Conservation (phyloP, 2,888 invertebrate species). For the Dendrolimus houi region DNA sequence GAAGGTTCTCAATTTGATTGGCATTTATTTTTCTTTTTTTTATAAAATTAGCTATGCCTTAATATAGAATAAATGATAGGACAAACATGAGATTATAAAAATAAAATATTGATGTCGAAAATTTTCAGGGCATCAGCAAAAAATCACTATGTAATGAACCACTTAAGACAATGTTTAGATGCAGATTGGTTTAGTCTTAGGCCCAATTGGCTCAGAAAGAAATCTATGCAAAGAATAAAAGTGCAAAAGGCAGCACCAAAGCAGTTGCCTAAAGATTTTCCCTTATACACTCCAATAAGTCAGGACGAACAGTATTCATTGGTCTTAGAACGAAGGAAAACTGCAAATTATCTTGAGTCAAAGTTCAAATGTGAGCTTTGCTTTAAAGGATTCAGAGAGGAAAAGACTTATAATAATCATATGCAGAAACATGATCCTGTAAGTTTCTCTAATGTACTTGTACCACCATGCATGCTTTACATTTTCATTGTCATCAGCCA, state of each 20-base stretch:
- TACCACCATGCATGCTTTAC: constrained; percentile 15
- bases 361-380: constrained; percentile 50
- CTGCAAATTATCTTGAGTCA: constrained; percentile 52
- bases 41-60: no score
- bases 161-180: constrained; percentile 33
- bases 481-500: no score
- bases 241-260: constrained; percentile 6
- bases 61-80: no score
- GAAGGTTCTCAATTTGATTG: no score
- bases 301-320: constrained; percentile 55
- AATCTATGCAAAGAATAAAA: constrained; percentile 19
- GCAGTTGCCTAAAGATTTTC: constrained; percentile 41
- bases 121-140: constrained; percentile 48
- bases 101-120: background rate
- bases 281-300: constrained; percentile 36
- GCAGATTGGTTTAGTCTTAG: constrained; percentile 36
- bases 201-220: constrained; percentile 37
- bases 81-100: no score
- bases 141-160: constrained; percentile 49
- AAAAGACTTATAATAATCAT: constrained; percentile 47
- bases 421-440: constrained; percentile 66
- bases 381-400: constrained; percentile 48
- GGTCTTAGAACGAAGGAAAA: constrained; percentile 36
- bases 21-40: no score
- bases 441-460: constrained; percentile 16